Evolutionary conservation across 1,140 invertebrate genomes (phyloP).

Genomic region (Chionoecetes opilio): DNA sequence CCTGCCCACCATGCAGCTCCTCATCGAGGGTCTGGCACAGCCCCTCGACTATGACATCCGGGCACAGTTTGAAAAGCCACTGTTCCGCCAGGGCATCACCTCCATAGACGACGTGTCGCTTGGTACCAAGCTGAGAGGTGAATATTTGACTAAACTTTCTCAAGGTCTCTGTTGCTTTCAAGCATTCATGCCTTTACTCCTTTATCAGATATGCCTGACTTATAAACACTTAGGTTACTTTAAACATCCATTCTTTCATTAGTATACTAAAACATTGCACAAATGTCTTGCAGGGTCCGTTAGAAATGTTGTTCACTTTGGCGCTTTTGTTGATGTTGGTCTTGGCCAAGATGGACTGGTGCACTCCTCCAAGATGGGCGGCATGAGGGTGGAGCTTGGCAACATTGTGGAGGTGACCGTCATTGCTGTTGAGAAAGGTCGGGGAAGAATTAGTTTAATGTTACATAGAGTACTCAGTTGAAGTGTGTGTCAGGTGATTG

Average conservation of each 20-base stretch:
- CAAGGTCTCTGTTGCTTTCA: too few relatives aligned
- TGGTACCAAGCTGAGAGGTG: conserved; percentile 86
- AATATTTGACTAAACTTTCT: too few relatives aligned
- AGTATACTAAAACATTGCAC: too few relatives aligned
- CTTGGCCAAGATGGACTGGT: conserved; percentile 91
- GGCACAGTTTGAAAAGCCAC: conserved; percentile 86
- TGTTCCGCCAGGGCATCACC: conserved; percentile 88
- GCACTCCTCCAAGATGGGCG: conserved; percentile 87
- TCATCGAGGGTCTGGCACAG: conserved; percentile 87
- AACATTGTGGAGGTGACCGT: conserved; percentile 84
- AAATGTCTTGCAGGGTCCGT: conserved; percentile 86
- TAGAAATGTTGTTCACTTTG: conserved; percentile 94
- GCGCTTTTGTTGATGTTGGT: conserved; percentile 95
- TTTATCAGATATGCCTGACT: background rate
- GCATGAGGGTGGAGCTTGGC: conserved; percentile 87
- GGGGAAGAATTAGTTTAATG: conserved; percentile 68
- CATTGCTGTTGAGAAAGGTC: conserved; percentile 59
- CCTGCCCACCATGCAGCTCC: conserved; percentile 86
- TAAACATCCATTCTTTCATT: background rate
- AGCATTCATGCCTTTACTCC: background rate
- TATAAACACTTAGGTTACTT: conserved; percentile 21
- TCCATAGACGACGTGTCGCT: conserved; percentile 86
- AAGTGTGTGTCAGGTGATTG: background rate
- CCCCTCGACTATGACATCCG: conserved; percentile 89
- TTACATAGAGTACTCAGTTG: conserved; percentile 62